Conservation (phyloP, 2,797 vertebrate species). For the Octomys mimax region DNA sequence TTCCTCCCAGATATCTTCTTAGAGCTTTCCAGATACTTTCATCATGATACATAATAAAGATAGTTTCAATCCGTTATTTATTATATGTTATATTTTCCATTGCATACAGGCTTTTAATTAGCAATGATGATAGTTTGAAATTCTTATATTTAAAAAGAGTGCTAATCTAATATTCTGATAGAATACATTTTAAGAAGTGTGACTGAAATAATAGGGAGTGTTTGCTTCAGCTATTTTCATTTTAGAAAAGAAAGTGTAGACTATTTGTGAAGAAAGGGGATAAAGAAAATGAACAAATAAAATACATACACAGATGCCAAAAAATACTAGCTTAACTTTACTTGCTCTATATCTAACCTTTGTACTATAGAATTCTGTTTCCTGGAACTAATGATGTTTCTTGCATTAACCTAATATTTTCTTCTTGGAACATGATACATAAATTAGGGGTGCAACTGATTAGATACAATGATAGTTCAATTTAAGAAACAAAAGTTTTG, state of each 20-base stretch:
- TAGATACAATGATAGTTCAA: slow-evolving; percentile 53
- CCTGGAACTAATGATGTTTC: slow-evolving; percentile 8
- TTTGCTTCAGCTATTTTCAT: background rate
- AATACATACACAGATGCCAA: background rate
- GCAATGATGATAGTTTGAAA: background rate
- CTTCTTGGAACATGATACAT: slow-evolving; percentile 16
- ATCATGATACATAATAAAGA: background rate
- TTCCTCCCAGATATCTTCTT: background rate
- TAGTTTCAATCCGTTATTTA: background rate
- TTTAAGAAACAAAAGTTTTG: slow-evolving; percentile 58
- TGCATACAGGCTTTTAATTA: background rate
- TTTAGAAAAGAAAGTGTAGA: background rate
- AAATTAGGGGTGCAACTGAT: slow-evolving; percentile 58
- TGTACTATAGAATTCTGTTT: slow-evolving; percentile 14
- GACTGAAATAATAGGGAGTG: background rate
- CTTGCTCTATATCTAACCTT: background rate
- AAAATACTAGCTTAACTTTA: background rate
- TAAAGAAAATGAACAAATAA: background rate
- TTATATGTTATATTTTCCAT: background rate
- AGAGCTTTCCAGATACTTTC: background rate
- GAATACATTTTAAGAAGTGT: slow-evolving; percentile 1
- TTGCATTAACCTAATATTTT: slow-evolving; percentile 31
- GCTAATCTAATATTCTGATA: background rate
- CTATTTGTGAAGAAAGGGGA: background rate
- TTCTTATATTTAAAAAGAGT: background rate